Base-by-base conservation (phyloP, 2,888 invertebrate species). In the Tetragnatha montana region DNA sequence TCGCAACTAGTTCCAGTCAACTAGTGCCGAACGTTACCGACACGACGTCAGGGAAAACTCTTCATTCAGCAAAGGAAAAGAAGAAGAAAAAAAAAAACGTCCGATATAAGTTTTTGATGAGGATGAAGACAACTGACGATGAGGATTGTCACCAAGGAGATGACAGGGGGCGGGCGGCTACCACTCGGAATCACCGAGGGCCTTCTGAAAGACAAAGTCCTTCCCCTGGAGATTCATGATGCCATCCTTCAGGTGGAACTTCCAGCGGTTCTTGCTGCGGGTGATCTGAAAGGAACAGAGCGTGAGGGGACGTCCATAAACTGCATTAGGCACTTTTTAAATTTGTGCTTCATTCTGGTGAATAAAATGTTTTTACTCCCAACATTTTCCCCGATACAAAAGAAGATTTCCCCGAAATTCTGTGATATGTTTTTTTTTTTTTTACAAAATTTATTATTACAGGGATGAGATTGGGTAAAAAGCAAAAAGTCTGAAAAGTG, bases 131-230 rank as follows among this genome's bases (percentile, higher is more conserved):
- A 78, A 78, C 60, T 60, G 35, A 35, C 22, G 69, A 83, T 83
- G 83, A 83, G 35, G 83, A 83, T 83, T 83, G 83, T 83, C 83
- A 75, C 51, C 12, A 49, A 12, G 71, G 8, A 22, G 50, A 81
- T 68, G 83, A 83, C 60, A 60, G n/a, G n/a, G 60, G 71, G 7
- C 10, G 7, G 17, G 60, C 35, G 70, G 69, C 90, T 91, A 99
- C 99, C 99, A 99, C 94, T 99, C 99, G 47, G 99, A 99, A 95
- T 99, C 99, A 92, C 99, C 99, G 93, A 96, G 97, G 17, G 99
- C 98, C 95, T 98, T 98, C 94, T 99, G 99, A 95, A 99, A 99
- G 93, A 99, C 98, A 95, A 96, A 99, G 95, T 99, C 99, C 94
- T 97, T 98, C 76, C 99, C 99, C 92, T 96, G 96, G 93, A 99